phyloP scores from a whole-genome alignment of 2,888 invertebrate species.

The Morpho achilles region DNA sequence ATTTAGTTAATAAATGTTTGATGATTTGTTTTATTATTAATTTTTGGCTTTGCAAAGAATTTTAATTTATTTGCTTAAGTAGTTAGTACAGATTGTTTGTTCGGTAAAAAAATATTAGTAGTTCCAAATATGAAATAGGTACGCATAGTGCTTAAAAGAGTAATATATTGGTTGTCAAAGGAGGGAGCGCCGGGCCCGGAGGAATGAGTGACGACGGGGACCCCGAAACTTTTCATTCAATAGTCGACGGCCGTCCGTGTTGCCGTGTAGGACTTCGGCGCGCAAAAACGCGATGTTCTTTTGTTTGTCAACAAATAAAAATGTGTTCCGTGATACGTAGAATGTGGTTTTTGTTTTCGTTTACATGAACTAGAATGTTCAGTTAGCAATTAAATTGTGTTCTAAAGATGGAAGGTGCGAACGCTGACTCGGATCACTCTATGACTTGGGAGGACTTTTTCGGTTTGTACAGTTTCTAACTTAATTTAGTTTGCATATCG shows the following conservation, averaged over 20 bases:
- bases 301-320: constrained; percentile 66
- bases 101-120: no score
- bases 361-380: constrained; percentile 35
- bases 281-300: constrained; percentile 48
- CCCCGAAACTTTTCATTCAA: constrained; percentile 51
- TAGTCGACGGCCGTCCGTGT: constrained; percentile 39
- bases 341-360: constrained; percentile 27
- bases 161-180: neutral
- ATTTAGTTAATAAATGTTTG: no score
- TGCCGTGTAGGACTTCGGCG: constrained; percentile 39
- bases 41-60: no score
- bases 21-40: no score
- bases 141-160: no score
- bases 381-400: constrained; percentile 43
- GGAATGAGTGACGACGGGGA: constrained; percentile 12
- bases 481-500: constrained; percentile 4
- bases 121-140: no score
- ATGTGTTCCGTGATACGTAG: constrained; percentile 26
- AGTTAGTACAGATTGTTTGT: no score
- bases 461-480: constrained; percentile 67
- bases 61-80: no score
- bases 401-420: constrained; percentile 73
- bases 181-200: constrained; percentile 9
- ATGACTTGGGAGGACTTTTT: constrained; percentile 87
- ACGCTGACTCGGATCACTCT: constrained; percentile 83